Base-by-base conservation (phyloP, 2,888 invertebrate genomes). In the Hypercompe scribonia region DNA sequence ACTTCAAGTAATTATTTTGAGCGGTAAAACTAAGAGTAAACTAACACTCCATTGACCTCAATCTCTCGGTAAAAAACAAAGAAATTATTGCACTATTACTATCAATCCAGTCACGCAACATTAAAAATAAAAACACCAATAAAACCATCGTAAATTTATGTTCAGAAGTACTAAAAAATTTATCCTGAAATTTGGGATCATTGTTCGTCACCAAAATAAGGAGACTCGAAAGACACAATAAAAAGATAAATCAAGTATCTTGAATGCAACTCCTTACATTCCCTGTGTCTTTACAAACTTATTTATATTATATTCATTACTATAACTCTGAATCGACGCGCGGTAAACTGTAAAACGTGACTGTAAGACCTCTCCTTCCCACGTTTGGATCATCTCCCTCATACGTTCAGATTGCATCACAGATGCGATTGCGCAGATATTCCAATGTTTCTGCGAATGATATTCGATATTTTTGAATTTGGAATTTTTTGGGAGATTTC, bases 251-350 rank as follows among this genome's bases (percentile, higher is more conserved):
- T 68, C 68, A 58, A 36, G 28, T 42, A 33, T 42, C 58, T 64
- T 64, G 71, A 64, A 76, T 74, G 81, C 84, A 71, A 70, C 83
- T 84, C 83, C 73, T 70, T 33, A 71, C 84, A 74, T 83, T 80
- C 58, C 10, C 70, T 75, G 73, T 78, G 78, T 74, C 39, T 85
- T 84, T 83, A 84, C 79, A 83, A 85, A 86, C 87, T 90, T 91
- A 91, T 92, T 92, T 92, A 92, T 91, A 91, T 88, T 88, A 87
- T 89, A 88, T 90, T 91, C 91, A 91, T 92, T 92, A 91, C 90
- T 81, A 89, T 90, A 90, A 90, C 86, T 90, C 86, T 82, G 81
- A 83, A 89, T 90, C 89, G 91, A 86, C 86, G 85, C 81, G 86
- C 89, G 87, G 89, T 92, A 91, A 92, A 92, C 89, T 88, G 85